A percentile compares a stretch with the other conserved stretches of the same genome.
Evolutionary conservation across 2,888 invertebrate species (phyloP).

Genomic region (Eristalinus sepulchralis): DNA sequence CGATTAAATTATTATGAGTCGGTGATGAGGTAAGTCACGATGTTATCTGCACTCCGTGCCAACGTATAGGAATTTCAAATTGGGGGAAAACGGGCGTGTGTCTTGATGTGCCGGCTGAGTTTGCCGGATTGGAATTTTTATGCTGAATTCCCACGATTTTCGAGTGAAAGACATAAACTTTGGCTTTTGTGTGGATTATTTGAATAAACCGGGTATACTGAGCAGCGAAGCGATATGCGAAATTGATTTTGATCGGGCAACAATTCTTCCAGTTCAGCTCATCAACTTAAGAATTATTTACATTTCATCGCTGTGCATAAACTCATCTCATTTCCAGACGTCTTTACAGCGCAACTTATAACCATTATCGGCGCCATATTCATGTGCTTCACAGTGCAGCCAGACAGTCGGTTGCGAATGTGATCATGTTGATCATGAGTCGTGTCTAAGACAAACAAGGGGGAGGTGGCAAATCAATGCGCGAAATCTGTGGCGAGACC

Average conservation of each 20-base stretch:
- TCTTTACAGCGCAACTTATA: conserved; percentile 9
- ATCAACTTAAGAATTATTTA: background rate
- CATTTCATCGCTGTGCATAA: conserved; percentile 7
- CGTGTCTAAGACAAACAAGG: conserved; percentile 22
- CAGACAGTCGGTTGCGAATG: conserved; percentile 9
- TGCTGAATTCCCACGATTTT: background rate
- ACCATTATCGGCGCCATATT: conserved; percentile 36
- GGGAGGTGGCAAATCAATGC: conserved; percentile 1
- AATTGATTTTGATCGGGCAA: background rate
- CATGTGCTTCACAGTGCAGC: background rate
- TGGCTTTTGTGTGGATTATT: background rate
- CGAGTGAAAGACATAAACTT: background rate
- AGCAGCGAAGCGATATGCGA: background rate
- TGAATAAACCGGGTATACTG: background rate
- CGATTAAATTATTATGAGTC: conserved; percentile 15
- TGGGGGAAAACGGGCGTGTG: background rate
- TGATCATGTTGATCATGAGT: conserved; percentile 21
- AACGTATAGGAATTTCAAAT: background rate
- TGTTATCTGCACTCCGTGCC: conserved; percentile 21
- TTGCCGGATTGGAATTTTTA: background rate
- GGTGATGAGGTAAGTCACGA: conserved; percentile 32
- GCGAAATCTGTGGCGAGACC: background rate
- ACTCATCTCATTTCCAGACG: conserved; percentile 2
- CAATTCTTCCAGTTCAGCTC: background rate
- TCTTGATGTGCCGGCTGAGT: background rate